A percentile compares a stretch with the other conserved stretches of the same genome.
Evolutionary conservation across 2,113 vertebrate genomes (phyloP).

Genomic region (Prionailurus bengalensis): DNA sequence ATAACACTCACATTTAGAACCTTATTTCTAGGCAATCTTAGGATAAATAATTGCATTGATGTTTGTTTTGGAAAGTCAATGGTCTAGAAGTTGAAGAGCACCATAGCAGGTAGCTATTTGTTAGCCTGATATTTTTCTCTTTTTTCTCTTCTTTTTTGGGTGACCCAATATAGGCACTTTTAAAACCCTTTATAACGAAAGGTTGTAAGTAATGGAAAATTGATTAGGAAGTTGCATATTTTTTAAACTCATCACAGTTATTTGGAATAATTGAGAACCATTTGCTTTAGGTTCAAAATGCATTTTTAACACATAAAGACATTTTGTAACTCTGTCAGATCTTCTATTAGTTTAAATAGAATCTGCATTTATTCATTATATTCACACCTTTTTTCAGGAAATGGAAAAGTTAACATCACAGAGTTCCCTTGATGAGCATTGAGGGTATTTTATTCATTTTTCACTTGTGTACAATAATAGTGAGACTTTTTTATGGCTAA

Average conservation of each 20-base stretch:
- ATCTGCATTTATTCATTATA: conserved; percentile 57
- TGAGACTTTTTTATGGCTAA: background rate
- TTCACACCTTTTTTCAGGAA: conserved; percentile 49
- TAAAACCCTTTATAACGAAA: conserved; percentile 34
- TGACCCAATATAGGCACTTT: conserved; percentile 37
- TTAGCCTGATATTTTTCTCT: background rate
- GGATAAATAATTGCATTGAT: background rate
- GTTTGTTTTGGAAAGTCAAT: background rate
- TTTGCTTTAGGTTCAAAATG: conserved; percentile 26
- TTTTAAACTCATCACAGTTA: conserved; percentile 35
- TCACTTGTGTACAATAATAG: conserved; percentile 21
- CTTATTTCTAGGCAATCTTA: conserved; percentile 25
- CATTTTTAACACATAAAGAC: conserved; percentile 49
- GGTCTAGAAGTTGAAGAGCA: background rate
- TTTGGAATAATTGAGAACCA: conserved; percentile 27
- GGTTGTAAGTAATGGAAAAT: conserved; percentile 50
- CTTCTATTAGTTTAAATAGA: conserved; percentile 58
- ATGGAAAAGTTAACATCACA: background rate
- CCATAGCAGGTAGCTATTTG: background rate
- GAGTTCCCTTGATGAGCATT: conserved; percentile 15
- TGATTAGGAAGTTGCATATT: background rate
- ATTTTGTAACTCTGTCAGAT: conserved; percentile 33
- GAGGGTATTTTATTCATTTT: conserved; percentile 30
- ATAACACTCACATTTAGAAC: background rate
- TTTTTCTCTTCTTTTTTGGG: background rate